These are phyloP conservation scores for Poeciliopsis occidentalis DNA, from an alignment of 2,113 vertebrate genomes.

Conservation along the genomic window DNA sequence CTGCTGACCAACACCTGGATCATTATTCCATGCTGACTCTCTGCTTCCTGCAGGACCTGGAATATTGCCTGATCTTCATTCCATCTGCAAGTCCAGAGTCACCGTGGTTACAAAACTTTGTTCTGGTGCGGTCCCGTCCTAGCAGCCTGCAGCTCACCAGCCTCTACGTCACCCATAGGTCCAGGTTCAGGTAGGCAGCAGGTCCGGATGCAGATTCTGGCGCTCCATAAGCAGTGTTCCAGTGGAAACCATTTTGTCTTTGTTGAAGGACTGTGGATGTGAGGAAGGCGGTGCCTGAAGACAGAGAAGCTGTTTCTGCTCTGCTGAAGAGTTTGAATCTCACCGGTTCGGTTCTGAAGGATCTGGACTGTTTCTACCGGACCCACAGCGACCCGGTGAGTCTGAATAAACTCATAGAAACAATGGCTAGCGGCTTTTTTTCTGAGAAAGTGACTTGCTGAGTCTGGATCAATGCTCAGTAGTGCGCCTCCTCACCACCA, in stretches of 20 bases:
- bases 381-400: conserved; percentile 83
- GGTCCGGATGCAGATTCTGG: neutral
- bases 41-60: conserved; percentile 77
- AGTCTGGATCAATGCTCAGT: too few species aligned
- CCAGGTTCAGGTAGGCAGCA: conserved; percentile 78
- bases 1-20: too few species aligned
- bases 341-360: conserved; percentile 77
- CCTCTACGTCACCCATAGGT: conserved; percentile 86
- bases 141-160: conserved; percentile 71
- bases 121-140: conserved; percentile 72
- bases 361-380: conserved; percentile 78
- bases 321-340: conserved; percentile 79
- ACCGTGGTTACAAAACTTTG: conserved; percentile 84
- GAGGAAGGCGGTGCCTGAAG: conserved; percentile 75
- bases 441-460: too few species aligned
- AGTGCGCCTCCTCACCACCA: too few species aligned
- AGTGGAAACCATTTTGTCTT: neutral
- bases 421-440: too few species aligned
- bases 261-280: conserved; percentile 82
- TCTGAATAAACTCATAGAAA: conserved; percentile 13
- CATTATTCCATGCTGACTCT: neutral
- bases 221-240: too few species aligned
- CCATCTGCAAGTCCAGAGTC: conserved; percentile 81
- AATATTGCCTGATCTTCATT: conserved; percentile 86
- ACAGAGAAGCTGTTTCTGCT: conserved; percentile 75